Conservation (phyloP, 2,888 invertebrate species). For the Philereme vetulata region DNA sequence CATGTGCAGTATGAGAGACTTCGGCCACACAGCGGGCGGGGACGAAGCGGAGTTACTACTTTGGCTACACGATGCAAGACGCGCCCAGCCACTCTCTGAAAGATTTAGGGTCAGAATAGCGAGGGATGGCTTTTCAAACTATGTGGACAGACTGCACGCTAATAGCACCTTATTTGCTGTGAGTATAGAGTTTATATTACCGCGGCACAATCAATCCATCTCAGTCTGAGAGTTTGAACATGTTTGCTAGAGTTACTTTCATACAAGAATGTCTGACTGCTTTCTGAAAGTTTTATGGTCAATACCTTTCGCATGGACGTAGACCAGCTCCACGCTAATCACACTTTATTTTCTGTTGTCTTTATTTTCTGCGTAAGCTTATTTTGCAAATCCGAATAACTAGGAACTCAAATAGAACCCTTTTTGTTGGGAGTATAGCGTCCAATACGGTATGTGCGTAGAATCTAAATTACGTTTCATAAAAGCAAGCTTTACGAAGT, state of each 20-base stretch:
- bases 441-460: too few species aligned
- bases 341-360: not conserved
- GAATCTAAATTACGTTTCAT: too few species aligned
- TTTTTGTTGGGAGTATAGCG: not conserved
- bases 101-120: slow-evolving; percentile 94
- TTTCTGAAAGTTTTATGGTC: too few species aligned
- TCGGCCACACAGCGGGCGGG: slow-evolving; percentile 93
- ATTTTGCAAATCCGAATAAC: not conserved
- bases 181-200: slow-evolving; percentile 43
- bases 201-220: not conserved
- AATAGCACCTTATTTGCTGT: slow-evolving; percentile 95
- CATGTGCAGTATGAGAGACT: slow-evolving; percentile 91
- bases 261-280: too few species aligned
- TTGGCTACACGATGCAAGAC: slow-evolving; percentile 92
- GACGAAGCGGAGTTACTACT: slow-evolving; percentile 96
- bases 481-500: too few species aligned
- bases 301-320: not conserved
- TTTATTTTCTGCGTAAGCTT: slow-evolving; percentile 8
- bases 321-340: slow-evolving; percentile 3
- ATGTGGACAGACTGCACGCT: slow-evolving; percentile 93
- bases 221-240: not conserved
- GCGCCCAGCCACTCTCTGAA: slow-evolving; percentile 92
- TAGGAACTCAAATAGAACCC: slow-evolving; percentile 5
- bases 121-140: slow-evolving; percentile 95
- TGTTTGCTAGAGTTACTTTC: too few species aligned